Evolutionary conservation across 2,113 vertebrate genomes (phyloP).

Genomic region (Vidua macroura): DNA sequence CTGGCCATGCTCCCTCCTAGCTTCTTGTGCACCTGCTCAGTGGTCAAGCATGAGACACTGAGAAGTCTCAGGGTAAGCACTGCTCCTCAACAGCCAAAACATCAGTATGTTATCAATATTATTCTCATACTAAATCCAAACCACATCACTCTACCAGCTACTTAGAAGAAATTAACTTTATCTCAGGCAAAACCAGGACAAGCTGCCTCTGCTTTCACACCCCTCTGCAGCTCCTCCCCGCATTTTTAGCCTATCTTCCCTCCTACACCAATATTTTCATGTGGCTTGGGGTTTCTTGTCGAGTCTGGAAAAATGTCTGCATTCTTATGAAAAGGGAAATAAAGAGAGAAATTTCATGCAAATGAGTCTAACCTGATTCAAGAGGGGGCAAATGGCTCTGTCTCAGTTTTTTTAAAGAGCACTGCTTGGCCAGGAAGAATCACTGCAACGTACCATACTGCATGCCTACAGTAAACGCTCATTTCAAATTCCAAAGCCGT

Average conservation of each 20-base stretch:
- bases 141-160: not conserved
- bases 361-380: not conserved
- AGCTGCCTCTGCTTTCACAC: not conserved
- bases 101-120: not conserved
- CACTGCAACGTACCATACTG: not conserved
- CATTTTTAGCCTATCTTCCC: not conserved
- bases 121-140: not conserved
- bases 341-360: not conserved
- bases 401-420: not conserved
- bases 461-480: not conserved
- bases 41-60: not conserved
- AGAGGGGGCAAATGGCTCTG: not conserved
- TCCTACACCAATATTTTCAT: not conserved
- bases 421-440: not conserved
- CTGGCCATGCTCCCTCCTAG: not conserved
- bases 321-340: not conserved
- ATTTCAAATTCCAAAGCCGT: not conserved
- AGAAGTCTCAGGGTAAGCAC: not conserved
- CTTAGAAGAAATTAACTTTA: not conserved
- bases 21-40: not conserved
- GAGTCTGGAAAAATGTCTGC: not conserved
- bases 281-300: not conserved
- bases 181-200: not conserved
- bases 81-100: not conserved
- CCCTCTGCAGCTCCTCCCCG: not conserved